Percentiles rank a stretch among this genome's conserved stretches.
Evolutionary conservation across 2,797 vertebrate species (phyloP).

Genomic region (Coilia nasus): DNA sequence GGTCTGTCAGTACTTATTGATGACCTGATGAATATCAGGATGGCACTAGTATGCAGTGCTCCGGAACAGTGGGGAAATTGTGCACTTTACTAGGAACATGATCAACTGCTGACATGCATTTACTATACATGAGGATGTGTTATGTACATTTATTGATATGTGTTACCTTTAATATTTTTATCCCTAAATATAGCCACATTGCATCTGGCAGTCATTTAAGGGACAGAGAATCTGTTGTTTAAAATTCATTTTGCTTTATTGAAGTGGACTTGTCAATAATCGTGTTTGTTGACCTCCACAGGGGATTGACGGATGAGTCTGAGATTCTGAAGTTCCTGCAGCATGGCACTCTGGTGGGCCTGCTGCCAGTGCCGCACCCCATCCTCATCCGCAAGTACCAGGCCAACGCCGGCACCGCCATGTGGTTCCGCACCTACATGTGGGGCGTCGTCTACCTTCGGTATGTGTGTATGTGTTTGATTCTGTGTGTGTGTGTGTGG

Average conservation of each 20-base stretch:
- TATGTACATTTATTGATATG: background rate
- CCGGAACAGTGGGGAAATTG: too few species aligned
- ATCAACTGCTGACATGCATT: background rate
- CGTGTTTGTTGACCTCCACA: conserved; percentile 54
- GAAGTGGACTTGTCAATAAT: background rate
- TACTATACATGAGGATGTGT: background rate
- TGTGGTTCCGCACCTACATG: conserved; percentile 99
- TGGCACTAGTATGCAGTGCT: too few species aligned
- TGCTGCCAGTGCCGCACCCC: conserved; percentile 95
- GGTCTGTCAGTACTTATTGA: too few species aligned
- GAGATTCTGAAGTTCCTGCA: conserved; percentile 98
- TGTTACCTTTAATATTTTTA: background rate
- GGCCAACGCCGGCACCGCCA: conserved; percentile 95
- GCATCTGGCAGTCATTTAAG: too few species aligned
- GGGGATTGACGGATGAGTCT: conserved; percentile 95
- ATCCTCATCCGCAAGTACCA: conserved; percentile 99
- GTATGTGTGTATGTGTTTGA: conserved; percentile 70
- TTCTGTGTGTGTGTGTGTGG: background rate
- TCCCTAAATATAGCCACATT: background rate
- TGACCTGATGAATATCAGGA: too few species aligned
- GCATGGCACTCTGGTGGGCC: conserved; percentile 94
- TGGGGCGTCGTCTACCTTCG: conserved; percentile 98
- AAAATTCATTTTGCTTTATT: too few species aligned
- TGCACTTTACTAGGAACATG: background rate
- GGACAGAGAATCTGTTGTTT: too few species aligned